Conservation (phyloP, 2,888 invertebrate genomes). For the Polydesmus complanatus region DNA sequence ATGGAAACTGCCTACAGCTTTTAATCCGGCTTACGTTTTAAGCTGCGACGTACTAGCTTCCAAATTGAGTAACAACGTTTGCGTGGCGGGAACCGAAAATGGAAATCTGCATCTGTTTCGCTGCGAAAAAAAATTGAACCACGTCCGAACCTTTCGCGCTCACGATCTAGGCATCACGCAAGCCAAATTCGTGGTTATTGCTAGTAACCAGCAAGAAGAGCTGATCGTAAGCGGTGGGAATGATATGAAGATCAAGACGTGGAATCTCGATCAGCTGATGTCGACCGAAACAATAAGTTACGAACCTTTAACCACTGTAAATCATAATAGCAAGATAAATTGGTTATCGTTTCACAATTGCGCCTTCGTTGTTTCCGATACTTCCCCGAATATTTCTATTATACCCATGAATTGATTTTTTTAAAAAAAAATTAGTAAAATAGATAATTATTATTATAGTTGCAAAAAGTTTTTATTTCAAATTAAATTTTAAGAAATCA, state of each 20-base stretch:
- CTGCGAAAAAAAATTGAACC: conserved; percentile 1
- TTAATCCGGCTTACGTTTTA: conserved; percentile 2
- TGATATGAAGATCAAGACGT: conserved; percentile 1
- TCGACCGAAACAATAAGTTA: neutral
- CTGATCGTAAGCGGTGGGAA: neutral
- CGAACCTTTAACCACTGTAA: neutral
- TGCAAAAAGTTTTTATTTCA: too few species aligned
- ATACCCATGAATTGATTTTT: neutral
- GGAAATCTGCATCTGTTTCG: conserved; percentile 8
- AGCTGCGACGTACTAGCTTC: neutral
- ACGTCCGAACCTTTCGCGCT: conserved; percentile 1
- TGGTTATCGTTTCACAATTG: neutral
- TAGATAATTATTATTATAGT: too few species aligned
- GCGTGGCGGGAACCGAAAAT: conserved; percentile 6
- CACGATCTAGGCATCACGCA: conserved; percentile 4
- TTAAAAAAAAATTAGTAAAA: too few species aligned
- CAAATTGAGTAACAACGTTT: neutral
- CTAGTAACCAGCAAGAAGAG: neutral
- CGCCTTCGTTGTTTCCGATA: conserved; percentile 3
- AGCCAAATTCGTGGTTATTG: neutral
- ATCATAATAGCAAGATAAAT: conserved; percentile 6
- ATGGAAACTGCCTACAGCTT: conserved; percentile 5
- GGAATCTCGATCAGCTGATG: neutral
- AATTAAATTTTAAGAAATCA: too few species aligned
- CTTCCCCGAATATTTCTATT: neutral